Conservation (phyloP, 2,888 invertebrate species). For the Pharmacophagus antenor region DNA sequence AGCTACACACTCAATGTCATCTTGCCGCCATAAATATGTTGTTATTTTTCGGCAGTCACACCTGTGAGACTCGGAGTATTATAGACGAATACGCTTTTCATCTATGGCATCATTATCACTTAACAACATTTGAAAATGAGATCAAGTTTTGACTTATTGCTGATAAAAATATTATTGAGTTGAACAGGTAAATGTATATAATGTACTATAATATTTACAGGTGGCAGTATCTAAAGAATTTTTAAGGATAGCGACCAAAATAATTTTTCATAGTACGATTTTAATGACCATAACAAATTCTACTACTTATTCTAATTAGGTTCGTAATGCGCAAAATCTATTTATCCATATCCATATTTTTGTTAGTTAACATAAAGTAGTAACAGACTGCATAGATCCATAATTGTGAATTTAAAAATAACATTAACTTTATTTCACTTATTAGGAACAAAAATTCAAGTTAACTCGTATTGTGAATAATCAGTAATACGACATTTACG, state of each 20-base stretch:
- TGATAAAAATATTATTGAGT: no score
- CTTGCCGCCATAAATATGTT: no score
- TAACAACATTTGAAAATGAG: no score
- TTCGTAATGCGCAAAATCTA: slow-evolving; percentile 17
- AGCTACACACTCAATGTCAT: no score
- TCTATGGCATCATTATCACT: no score
- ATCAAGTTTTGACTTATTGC: no score
- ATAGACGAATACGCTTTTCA: no score
- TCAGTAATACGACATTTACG: not conserved
- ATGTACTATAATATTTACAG: not conserved
- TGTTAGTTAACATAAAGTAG: slow-evolving; percentile 4
- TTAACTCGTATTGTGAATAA: not conserved
- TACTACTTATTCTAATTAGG: slow-evolving; percentile 19
- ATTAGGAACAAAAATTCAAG: not conserved
- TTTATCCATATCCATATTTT: slow-evolving; percentile 16
- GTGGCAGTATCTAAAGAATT: not conserved
- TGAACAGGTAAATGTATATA: not conserved
- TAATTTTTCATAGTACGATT: not conserved
- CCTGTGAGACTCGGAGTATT: no score
- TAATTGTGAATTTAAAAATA: not conserved
- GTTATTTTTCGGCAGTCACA: no score
- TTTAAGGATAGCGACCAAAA: slow-evolving; percentile 1
- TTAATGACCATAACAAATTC: slow-evolving; percentile 26
- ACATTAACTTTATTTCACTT: not conserved
- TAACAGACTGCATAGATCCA: not conserved